Percentiles rank a stretch among this genome's conserved stretches.
Conservation (phyloP, 2,797 vertebrate genomes). For the Hoplostethus atlanticus region DNA sequence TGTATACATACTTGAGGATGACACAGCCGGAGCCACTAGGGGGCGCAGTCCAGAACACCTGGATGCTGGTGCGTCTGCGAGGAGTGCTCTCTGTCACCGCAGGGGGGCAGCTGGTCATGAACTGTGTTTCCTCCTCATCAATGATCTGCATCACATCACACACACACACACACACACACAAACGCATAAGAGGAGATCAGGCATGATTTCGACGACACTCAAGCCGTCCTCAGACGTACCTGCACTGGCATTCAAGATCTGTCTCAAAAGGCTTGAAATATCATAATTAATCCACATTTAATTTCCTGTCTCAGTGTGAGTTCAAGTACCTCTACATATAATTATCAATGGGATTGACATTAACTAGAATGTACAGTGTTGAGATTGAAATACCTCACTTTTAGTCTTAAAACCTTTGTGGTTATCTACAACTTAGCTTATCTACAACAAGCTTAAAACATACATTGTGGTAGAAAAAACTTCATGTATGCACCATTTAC, state of each 20-base stretch:
- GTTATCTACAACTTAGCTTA: background rate
- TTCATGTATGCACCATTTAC: no score
- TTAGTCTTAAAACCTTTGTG: background rate
- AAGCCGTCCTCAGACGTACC: constrained; percentile 6
- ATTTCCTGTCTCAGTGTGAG: constrained; percentile 24
- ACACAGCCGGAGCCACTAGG: constrained; percentile 91
- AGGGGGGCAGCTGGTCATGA: constrained; percentile 97
- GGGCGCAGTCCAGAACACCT: constrained; percentile 96
- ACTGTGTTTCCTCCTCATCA: constrained; percentile 98
- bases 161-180: constrained; percentile 9
- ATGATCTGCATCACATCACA: constrained; percentile 87
- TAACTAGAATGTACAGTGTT: constrained; percentile 20
- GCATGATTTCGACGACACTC: background rate
- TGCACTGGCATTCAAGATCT: constrained; percentile 1
- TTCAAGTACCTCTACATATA: constrained; percentile 28
- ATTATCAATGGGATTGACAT: constrained; percentile 24
- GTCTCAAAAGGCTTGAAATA: constrained; percentile 16
- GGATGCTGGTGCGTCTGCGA: constrained; percentile 92
- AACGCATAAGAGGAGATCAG: background rate
- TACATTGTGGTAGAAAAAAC: no score
- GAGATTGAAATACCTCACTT: background rate
- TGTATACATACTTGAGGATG: constrained; percentile 90
- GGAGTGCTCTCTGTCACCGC: constrained; percentile 98
- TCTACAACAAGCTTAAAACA: no score
- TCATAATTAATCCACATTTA: constrained; percentile 18